These are phyloP conservation scores for Umimayanthus chanpuru DNA, from an alignment of 92 coral and sea anemone species.

Conservation along the genomic window DNA sequence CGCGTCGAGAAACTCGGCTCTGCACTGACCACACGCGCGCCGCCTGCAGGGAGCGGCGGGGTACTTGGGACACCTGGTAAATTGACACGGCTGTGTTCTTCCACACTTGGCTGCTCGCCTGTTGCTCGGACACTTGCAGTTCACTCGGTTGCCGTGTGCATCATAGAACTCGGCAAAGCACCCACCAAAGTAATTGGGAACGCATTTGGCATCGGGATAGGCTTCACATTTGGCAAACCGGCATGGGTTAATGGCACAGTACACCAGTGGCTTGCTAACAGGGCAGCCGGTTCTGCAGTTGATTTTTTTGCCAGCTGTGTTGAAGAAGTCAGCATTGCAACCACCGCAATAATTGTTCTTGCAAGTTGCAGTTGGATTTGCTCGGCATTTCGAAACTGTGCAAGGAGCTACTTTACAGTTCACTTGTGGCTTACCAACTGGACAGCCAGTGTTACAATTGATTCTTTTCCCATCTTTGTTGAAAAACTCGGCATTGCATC, in stretches of 20 bases:
- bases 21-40: background rate
- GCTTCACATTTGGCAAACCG: constrained; percentile 18
- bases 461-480: background rate
- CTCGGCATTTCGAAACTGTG: background rate
- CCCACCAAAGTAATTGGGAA: constrained; percentile 21
- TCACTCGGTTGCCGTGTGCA: background rate
- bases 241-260: constrained; percentile 7
- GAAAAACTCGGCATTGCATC: background rate
- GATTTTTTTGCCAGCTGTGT: background rate
- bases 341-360: background rate
- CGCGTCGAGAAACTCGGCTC: background rate
- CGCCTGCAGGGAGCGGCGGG: constrained; percentile 6
- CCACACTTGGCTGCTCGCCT: background rate
- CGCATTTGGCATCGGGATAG: constrained; percentile 20
- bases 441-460: background rate
- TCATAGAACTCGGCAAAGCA: constrained; percentile 28
- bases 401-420: background rate
- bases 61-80: background rate
- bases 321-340: constrained; percentile 1
- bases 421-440: background rate
- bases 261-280: background rate
- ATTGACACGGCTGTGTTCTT: background rate
- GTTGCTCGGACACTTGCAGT: constrained; percentile 5
- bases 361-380: background rate
- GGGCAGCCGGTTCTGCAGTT: constrained; percentile 10